Percentiles rank a stretch among this genome's conserved stretches.
phyloP scores from a whole-genome alignment of 2,113 vertebrate genomes.

The Podarcis cretensis region DNA sequence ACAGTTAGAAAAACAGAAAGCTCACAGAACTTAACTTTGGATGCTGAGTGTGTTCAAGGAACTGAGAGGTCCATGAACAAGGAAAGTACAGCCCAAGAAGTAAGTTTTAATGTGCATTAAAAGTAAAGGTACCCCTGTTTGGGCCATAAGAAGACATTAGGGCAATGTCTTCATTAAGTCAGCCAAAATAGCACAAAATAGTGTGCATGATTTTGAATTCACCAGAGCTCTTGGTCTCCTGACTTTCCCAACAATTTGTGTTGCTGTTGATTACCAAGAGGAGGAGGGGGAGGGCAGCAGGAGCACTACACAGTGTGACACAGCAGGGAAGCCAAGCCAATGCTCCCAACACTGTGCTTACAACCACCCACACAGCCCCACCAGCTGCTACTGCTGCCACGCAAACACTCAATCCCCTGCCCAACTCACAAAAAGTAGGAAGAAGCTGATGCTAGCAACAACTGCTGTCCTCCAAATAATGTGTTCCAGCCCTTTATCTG shows the following conservation, averaged over 20 bases:
- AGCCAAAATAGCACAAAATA: no score
- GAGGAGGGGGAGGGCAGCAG: no score
- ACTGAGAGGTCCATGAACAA: constrained; percentile 70
- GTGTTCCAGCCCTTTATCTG: background rate
- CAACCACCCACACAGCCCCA: no score
- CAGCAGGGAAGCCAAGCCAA: no score
- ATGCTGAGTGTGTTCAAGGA: constrained; percentile 78
- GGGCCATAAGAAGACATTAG: background rate
- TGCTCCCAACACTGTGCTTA: no score
- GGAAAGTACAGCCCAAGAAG: constrained; percentile 82
- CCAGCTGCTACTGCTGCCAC: no score
- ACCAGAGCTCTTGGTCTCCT: no score
- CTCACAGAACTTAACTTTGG: constrained; percentile 79
- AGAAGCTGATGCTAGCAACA: background rate
- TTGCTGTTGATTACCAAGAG: no score
- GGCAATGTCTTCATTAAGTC: no score
- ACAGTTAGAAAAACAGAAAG: constrained; percentile 85
- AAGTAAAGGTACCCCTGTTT: background rate
- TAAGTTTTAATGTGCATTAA: constrained; percentile 70
- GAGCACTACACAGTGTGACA: no score
- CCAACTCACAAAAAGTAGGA: background rate
- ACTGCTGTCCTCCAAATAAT: background rate
- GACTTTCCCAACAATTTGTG: no score
- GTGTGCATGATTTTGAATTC: no score
- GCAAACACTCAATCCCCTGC: background rate